phyloP scores from a whole-genome alignment of 2,113 vertebrate genomes.

The Rhynchopsitta pachyrhyncha region DNA sequence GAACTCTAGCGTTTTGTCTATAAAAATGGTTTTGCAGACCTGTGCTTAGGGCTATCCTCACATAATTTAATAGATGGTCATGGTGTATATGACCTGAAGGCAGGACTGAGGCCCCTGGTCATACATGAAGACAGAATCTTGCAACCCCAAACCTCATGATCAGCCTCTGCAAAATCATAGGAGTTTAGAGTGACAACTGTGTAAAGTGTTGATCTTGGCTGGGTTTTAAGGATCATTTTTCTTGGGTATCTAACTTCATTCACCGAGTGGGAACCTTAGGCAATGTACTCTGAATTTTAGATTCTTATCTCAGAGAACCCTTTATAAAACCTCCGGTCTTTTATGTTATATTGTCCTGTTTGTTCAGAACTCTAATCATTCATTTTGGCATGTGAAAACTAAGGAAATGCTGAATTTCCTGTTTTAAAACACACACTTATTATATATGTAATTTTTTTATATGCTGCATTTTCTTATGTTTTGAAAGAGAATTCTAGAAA shows the following conservation, averaged over 20 bases:
- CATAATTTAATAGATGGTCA: neutral
- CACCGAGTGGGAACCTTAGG: neutral
- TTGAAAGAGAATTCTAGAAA: neutral
- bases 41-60: neutral
- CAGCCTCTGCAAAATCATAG: neutral
- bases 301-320: neutral
- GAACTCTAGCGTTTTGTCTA: neutral
- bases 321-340: neutral
- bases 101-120: neutral
- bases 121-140: neutral
- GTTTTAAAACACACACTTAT: neutral
- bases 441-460: neutral
- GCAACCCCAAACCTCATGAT: neutral
- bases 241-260: neutral
- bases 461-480: neutral
- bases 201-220: neutral
- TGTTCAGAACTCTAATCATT: neutral
- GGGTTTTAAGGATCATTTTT: neutral
- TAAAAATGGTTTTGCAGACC: neutral
- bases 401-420: neutral
- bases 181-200: neutral
- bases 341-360: neutral
- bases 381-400: neutral
- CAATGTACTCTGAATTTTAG: neutral
- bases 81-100: neutral